Conservation (phyloP, 2,888 invertebrate genomes). For the Pammene fasciana region DNA sequence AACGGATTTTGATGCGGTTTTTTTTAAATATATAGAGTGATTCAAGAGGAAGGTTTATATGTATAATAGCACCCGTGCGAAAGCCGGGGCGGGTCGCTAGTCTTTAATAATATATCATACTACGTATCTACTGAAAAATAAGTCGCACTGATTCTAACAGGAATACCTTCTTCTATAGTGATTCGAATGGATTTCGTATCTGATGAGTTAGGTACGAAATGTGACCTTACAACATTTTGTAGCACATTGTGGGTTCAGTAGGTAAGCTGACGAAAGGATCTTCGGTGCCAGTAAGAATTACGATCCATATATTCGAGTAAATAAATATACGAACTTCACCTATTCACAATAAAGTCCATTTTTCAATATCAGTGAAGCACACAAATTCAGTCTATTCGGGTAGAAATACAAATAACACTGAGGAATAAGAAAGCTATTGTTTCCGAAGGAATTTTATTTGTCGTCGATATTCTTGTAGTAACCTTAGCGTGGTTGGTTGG, state of each 20-base stretch:
- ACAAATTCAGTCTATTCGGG: constrained; percentile 20
- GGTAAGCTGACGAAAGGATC: constrained; percentile 6
- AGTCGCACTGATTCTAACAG: no score
- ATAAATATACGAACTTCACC: neutral
- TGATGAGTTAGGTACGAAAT: no score
- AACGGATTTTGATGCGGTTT: no score
- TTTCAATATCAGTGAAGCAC: neutral
- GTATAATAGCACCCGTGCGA: no score
- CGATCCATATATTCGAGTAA: neutral
- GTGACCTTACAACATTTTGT: neutral
- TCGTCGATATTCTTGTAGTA: constrained; percentile 15
- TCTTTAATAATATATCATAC: no score
- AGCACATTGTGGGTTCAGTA: neutral
- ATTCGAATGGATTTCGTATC: no score
- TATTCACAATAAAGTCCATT: constrained; percentile 5
- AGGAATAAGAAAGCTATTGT: constrained; percentile 37
- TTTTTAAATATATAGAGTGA: no score
- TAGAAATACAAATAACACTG: constrained; percentile 26
- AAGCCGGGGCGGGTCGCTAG: no score
- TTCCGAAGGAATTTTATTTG: constrained; percentile 32
- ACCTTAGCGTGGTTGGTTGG: constrained; percentile 26
- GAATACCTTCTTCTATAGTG: no score
- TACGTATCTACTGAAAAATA: no score
- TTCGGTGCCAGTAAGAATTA: neutral
- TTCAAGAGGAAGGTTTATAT: no score